These are phyloP conservation scores for Lithophane semibrunnea DNA, from an alignment of 2,888 invertebrate genomes.

Conservation along the genomic window DNA sequence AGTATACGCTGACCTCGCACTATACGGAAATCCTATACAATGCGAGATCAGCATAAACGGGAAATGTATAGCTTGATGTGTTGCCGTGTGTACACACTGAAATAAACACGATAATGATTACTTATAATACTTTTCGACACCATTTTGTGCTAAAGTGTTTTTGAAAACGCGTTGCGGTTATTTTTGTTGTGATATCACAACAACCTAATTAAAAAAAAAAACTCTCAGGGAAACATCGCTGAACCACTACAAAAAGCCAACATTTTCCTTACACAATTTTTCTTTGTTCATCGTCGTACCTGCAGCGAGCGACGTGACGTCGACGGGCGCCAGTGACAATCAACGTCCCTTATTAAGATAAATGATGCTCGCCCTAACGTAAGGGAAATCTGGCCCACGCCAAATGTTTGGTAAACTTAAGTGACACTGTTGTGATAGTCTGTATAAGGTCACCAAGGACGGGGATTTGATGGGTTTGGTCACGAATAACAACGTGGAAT, in stretches of 20 bases:
- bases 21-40: no score
- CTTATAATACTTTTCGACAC: background rate
- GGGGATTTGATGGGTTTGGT: conserved; percentile 11
- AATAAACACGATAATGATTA: background rate
- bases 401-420: conserved; percentile 43
- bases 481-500: conserved; percentile 23
- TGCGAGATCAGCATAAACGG: no score
- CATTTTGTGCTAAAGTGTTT: background rate
- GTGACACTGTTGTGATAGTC: conserved; percentile 12
- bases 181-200: background rate
- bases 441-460: conserved; percentile 14
- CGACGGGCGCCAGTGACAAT: conserved; percentile 61
- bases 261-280: conserved; percentile 30
- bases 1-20: no score
- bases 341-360: conserved; percentile 72
- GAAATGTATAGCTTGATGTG: no score
- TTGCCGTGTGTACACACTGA: no score
- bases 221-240: background rate
- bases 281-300: conserved; percentile 37
- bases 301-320: conserved; percentile 35
- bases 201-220: conserved; percentile 7
- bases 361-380: conserved; percentile 61
- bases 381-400: conserved; percentile 36
- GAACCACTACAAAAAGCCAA: conserved; percentile 4
- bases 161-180: background rate